Conservation (phyloP, 2,113 vertebrate species). For the Xerus inauris region DNA sequence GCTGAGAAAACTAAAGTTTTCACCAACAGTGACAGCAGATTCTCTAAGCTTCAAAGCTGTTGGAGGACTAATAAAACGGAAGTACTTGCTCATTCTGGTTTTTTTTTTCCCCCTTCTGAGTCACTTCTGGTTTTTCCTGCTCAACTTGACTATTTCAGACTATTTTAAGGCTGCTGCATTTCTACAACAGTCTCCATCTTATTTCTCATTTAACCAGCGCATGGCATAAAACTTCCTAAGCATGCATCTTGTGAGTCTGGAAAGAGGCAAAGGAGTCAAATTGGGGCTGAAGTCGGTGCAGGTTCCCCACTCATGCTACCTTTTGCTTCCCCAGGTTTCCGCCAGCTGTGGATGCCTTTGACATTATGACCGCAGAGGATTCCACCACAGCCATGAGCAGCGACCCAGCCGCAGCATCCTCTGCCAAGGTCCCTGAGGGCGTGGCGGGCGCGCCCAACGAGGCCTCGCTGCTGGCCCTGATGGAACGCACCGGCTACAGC, state of each 20-base stretch:
- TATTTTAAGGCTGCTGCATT: neutral
- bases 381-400: conserved; percentile 94
- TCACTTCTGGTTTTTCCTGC: conserved; percentile 56
- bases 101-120: neutral
- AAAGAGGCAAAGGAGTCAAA: neutral
- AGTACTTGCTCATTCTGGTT: neutral
- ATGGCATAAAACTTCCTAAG: neutral
- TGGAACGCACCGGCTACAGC: conserved; percentile 95
- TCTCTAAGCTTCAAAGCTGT: neutral
- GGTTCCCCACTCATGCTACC: neutral
- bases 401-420: conserved; percentile 86
- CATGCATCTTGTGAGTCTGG: neutral
- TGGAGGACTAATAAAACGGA: neutral
- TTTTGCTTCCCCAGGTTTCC: conserved; percentile 83
- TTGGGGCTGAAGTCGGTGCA: fast-evolving
- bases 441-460: conserved; percentile 94
- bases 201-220: neutral
- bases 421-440: conserved; percentile 89
- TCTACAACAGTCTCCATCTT: neutral
- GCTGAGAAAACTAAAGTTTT: neutral
- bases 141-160: neutral
- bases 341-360: conserved; percentile 92
- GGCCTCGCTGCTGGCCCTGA: conserved; percentile 92
- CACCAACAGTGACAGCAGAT: neutral
- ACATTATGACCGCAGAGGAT: conserved; percentile 99